Percentiles rank a stretch among this genome's conserved stretches.
phyloP scores from a whole-genome alignment of 2,888 invertebrate genomes.

The Carabus problematicus region DNA sequence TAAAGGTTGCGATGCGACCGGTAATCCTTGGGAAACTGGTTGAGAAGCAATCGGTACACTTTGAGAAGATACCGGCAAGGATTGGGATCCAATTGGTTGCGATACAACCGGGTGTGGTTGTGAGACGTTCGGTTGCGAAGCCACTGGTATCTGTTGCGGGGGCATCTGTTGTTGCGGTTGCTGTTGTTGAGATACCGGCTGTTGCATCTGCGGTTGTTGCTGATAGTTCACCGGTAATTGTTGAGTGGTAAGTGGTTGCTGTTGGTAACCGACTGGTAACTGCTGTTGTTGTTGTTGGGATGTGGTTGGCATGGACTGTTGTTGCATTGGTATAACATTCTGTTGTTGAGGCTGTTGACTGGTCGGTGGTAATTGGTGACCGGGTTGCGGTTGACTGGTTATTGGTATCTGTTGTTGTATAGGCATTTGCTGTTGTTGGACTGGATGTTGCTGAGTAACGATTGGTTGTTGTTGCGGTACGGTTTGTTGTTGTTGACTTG shows the following conservation, averaged over 20 bases:
- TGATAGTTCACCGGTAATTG: conserved; percentile 44
- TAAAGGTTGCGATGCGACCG: too few species aligned
- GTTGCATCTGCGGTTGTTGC: conserved; percentile 46
- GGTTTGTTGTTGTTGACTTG: conserved; percentile 35
- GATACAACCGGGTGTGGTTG: conserved; percentile 18
- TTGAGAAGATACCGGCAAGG: neutral
- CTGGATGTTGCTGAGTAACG: conserved; percentile 43
- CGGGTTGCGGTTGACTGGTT: conserved; percentile 46
- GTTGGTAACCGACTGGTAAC: conserved; percentile 42
- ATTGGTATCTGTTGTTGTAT: conserved; percentile 37
- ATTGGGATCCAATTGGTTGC: neutral
- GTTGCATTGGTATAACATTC: conserved; percentile 29
- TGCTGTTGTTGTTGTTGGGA: conserved; percentile 46
- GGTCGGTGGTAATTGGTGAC: conserved; percentile 54
- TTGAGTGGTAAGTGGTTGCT: conserved; percentile 44
- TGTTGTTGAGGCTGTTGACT: conserved; percentile 27
- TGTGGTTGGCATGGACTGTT: conserved; percentile 7
- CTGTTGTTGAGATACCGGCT: conserved; percentile 44
- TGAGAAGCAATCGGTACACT: conserved; percentile 21
- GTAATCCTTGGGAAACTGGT: conserved; percentile 18
- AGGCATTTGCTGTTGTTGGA: conserved; percentile 35
- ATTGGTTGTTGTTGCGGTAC: conserved; percentile 45
- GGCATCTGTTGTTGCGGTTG: conserved; percentile 45
- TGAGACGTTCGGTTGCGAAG: conserved; percentile 45
- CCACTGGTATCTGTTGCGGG: conserved; percentile 44